Evolutionary conservation across 2,797 vertebrate genomes (phyloP), one percentile per base, ranked within the genome.

Genomic region (Buceros bicornis): DNA sequence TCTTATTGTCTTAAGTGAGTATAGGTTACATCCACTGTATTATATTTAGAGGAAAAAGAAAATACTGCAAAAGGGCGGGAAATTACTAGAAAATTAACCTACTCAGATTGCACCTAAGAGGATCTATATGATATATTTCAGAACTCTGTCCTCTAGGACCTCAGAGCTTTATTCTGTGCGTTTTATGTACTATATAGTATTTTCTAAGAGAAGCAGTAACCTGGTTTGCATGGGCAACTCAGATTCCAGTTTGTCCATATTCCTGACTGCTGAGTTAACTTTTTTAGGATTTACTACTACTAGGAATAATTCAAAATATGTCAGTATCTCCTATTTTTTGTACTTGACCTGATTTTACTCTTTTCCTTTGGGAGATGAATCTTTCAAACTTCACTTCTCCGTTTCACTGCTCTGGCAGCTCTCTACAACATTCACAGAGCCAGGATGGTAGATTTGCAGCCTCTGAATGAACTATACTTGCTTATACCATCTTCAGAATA

Each of bases 391-490:
- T 91, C 53, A 65, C 31, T 95, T 94, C 90, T 94, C 72, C 66
- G 62, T 95, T 91, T 95, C 80, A 88, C 35, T 72, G 91, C 82
- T 91, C 92, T 91, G 48, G 71, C 90, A 88, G 82, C 21, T 96
- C 69, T 87, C 76, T 65, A 78, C 43, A 74, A 66, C 73, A 58
- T 69, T 89, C 66, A 54, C 54, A 62, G 47, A 90, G 58, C 43
- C 45, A 79, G 47, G 47, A 81, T 19, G 50, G 77, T 93, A 73
- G 56, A 90, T 93, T 71, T 95, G 54, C 37, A 90, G 65, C 89
- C 96, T 91, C 73, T 90, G 87, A 95, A 94, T 81, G 89, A 95
- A 86, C 61, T 71, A 45, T 82, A 91, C 91, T 94, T 87, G 61
- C 65, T 83, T 84, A 61, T 53, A 77, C 6, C 24, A 54, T 78